Percentiles rank a stretch among this genome's conserved stretches.
phyloP scores from a whole-genome alignment of 1,140 invertebrate genomes.

The Achroia grisella region DNA sequence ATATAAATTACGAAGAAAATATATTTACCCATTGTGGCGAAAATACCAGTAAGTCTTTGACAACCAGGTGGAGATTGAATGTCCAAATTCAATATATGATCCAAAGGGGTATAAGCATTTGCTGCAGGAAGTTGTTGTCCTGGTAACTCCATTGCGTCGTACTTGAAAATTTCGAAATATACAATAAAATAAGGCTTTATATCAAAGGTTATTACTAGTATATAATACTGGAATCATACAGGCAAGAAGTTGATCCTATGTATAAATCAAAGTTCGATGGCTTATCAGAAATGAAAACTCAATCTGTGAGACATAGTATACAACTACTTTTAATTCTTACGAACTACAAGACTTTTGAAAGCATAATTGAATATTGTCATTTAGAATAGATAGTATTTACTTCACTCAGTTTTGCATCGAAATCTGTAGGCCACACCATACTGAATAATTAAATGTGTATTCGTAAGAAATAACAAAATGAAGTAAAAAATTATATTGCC shows the following conservation, averaged over 20 bases:
- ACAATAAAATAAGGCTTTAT: conserved; percentile 12
- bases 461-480: neutral
- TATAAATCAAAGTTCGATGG: no score
- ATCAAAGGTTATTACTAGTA: neutral
- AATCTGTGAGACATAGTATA: no score
- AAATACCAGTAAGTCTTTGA: conserved; percentile 51
- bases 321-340: no score
- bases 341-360: no score
- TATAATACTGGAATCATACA: neutral
- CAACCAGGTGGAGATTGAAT: conserved; percentile 45
- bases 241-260: no score
- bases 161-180: conserved; percentile 37
- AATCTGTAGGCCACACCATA: conserved; percentile 53
- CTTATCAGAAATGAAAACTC: no score
- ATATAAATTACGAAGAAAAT: neutral
- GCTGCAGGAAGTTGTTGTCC: conserved; percentile 47
- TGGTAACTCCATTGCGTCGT: conserved; percentile 53
- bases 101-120: conserved; percentile 36
- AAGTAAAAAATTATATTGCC: no score
- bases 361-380: neutral
- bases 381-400: conserved; percentile 21
- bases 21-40: conserved; percentile 45
- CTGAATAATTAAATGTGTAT: neutral
- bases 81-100: conserved; percentile 48
- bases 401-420: conserved; percentile 37